A percentile compares a stretch with the other conserved stretches of the same genome.
Evolutionary conservation across 2,888 invertebrate genomes (phyloP).

Genomic region (Dasysyrphus albostriatus): DNA sequence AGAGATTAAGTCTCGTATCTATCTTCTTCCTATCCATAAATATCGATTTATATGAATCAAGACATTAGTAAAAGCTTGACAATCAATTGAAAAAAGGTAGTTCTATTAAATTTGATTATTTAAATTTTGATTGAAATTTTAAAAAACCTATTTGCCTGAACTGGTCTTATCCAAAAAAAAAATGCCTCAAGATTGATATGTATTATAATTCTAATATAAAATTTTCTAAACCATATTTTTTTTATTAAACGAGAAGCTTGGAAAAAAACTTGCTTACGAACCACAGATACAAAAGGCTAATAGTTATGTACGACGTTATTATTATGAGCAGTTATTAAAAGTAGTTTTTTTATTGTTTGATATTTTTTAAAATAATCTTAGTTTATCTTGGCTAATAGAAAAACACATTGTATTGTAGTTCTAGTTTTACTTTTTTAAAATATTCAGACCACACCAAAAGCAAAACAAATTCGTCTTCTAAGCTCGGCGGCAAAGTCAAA

Average conservation of each 20-base stretch:
- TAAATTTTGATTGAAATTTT: not conserved
- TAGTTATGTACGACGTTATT: too few relatives aligned
- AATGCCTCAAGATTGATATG: too few relatives aligned
- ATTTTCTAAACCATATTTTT: too few relatives aligned
- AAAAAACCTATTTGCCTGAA: not conserved
- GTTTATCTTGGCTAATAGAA: too few relatives aligned
- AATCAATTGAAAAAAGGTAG: not conserved
- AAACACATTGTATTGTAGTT: not conserved
- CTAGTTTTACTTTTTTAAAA: not conserved
- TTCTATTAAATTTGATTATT: too few relatives aligned
- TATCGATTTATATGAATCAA: not conserved
- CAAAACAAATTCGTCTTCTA: not conserved
- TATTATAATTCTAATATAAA: too few relatives aligned
- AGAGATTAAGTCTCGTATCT: not conserved
- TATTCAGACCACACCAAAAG: not conserved
- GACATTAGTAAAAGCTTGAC: not conserved
- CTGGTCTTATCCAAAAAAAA: not conserved
- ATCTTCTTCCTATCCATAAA: not conserved
- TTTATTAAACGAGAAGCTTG: too few relatives aligned
- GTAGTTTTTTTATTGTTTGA: too few relatives aligned
- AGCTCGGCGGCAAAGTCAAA: not conserved
- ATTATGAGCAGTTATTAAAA: not conserved
- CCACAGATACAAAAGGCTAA: too few relatives aligned
- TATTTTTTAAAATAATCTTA: too few relatives aligned
- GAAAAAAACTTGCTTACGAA: too few relatives aligned